Evolutionary conservation across 2,113 vertebrate species (phyloP).

Genomic region (Passer domesticus): DNA sequence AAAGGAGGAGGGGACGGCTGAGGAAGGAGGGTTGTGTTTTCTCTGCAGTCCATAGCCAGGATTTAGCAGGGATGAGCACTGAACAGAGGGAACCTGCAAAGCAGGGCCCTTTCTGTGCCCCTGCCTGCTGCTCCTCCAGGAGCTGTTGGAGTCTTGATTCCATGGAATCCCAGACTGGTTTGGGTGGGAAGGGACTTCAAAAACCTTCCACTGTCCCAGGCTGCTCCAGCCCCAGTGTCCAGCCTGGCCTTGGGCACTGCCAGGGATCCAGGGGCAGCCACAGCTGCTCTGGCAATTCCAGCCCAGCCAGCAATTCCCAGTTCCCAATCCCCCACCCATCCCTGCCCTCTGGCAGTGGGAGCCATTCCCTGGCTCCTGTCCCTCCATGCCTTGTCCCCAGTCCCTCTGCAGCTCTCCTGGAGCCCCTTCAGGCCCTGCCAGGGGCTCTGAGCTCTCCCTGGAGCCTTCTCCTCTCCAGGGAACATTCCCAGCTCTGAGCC

Average conservation of each 20-base stretch:
- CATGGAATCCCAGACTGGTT: not conserved
- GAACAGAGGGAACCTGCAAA: not conserved
- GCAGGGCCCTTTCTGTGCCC: not conserved
- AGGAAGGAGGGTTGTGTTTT: not conserved
- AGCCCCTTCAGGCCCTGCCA: not conserved
- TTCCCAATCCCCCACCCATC: not conserved
- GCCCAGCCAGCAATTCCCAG: not conserved
- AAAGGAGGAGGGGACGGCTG: not conserved
- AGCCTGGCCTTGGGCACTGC: not conserved
- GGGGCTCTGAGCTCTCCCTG: not conserved
- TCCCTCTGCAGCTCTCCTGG: not conserved
- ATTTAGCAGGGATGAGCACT: accelerated
- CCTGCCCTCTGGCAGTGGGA: not conserved
- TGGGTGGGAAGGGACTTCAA: not conserved
- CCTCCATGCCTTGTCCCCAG: not conserved
- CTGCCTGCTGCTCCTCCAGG: not conserved
- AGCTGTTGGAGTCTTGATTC: not conserved
- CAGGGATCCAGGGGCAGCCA: not conserved
- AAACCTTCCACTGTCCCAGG: not conserved
- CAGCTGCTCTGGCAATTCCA: not conserved
- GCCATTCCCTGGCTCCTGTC: not conserved
- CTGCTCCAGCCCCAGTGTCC: not conserved
- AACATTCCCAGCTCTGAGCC: not conserved
- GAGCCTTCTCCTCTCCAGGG: accelerated
- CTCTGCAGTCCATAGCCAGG: not conserved